Evolutionary conservation across 2,113 vertebrate genomes (phyloP), one percentile per base, ranked within the genome.

Genomic region (Ivindomyrus marchei): DNA sequence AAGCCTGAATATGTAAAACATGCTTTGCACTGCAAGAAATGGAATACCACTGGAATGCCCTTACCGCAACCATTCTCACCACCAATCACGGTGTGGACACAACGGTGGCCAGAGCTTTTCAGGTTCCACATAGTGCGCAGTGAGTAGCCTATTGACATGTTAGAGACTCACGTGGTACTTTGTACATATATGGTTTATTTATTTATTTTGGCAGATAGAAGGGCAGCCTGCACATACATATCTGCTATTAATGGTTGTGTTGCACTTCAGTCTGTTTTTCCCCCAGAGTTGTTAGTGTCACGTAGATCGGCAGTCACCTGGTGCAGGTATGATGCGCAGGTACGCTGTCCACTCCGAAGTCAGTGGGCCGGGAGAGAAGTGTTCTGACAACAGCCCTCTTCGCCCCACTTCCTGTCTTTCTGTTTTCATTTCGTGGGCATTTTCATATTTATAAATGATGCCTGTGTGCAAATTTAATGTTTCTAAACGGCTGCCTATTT

Each of bases 371-470:
- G 15, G 70, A 39, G 36, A 19, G 15, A 19, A 7, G 13, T 42
- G 74, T 42, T 17, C 74, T 17, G 13, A 42, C 74, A 15, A 3
- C 15, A 19, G 36, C 13, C 74, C 36, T 80, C 31, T 80, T 80
- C 0, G 1, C 36, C 36, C 70, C 39, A 13, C 17, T 19, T 80
- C 36, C 74, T 2, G 4, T 42, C 31, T 39, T 39, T 39, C 15
- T 42, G 19, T 39, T n/a, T 39, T 15, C 36, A 80, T 80, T 80
- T 19, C 0, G 17, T 80, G 15, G 36, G 74, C 84, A 49, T 42
- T 80, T 80, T 80, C 74, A 50, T 86, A 86, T 50, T 86, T 49
- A 50, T 47, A 27, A 86, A 49, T n/a, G 10, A 86, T 86, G n/a
- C 13, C 45, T 50, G 46, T 49, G n/a, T 27, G 47, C 19, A n/a